Conservation (phyloP, 2,888 invertebrate species). For the Drosophila nr. fundita region DNA sequence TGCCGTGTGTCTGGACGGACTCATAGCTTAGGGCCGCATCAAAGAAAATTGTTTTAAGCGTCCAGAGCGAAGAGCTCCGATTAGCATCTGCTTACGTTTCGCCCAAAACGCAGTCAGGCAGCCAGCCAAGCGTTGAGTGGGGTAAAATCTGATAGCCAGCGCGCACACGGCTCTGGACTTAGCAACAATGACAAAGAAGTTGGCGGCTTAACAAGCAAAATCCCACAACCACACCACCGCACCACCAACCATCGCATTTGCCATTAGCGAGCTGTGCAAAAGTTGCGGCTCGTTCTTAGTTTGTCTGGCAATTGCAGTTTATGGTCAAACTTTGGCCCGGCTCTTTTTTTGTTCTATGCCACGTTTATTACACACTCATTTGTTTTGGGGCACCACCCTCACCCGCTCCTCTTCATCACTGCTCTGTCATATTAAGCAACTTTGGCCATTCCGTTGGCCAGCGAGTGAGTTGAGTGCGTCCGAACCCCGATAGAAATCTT, state of each 20-base stretch:
- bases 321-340: conserved; percentile 65
- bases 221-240: background rate
- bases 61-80: conserved; percentile 59
- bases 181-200: conserved; percentile 62
- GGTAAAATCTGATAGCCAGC: conserved; percentile 33
- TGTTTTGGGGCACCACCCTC: conserved; percentile 49
- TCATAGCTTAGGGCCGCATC: conserved; percentile 53
- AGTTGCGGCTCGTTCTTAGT: conserved; percentile 52
- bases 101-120: conserved; percentile 21
- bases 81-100: conserved; percentile 67
- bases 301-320: conserved; percentile 70
- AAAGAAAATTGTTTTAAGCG: conserved; percentile 81
- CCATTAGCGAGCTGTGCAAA: conserved; percentile 46
- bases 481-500: conserved; percentile 72
- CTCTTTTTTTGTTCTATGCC: conserved; percentile 16
- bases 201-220: conserved; percentile 66
- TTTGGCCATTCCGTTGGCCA: conserved; percentile 65
- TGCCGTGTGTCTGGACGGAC: conserved; percentile 37
- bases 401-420: conserved; percentile 4
- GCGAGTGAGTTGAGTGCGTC: conserved; percentile 30
- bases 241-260: background rate
- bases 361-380: conserved; percentile 78
- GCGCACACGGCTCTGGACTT: conserved; percentile 26
- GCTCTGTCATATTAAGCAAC: conserved; percentile 77
- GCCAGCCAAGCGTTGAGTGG: conserved; percentile 35